Evolutionary conservation across 2,888 invertebrate species (phyloP), one percentile per base, ranked within the genome.

Genomic region (Aquatica leii): DNA sequence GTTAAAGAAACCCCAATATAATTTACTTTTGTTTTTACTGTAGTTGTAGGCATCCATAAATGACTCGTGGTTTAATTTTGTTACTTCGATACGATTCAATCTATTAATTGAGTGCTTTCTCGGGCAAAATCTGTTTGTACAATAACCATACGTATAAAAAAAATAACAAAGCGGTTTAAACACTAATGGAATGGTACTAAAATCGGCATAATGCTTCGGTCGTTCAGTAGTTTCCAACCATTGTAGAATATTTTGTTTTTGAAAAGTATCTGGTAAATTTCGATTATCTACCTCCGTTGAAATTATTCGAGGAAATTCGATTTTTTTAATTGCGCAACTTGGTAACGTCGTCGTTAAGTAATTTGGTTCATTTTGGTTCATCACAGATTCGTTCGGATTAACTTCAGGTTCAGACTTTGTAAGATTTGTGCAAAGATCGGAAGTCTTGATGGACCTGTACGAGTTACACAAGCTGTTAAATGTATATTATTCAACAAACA

Each of bases 41-140:
- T 12, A 55, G 6, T 55, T 20, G 14, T 43, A 55, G 2, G 55
- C 55, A 5, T 20, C 21, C 2, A 9, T 21, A 12, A 55, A 12
- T n/a, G 12, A 12, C 3, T 14, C n/a, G 2, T 12, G 2, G 20
- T 20, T 20, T 2, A 55, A 41, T 8, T 15, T 6, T 8, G n/a
- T 11, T 43, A 55, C n/a, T 11, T 41, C 2, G 3, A 12, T 5
- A 6, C 41, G n/a, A 5, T 1, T 8, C 41, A 18, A 6, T 52
- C 3, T 9, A 35, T 12, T 12, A 4, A 37, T 9, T 5, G 4
- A 9, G 18, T 46, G 46, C 5, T 18, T 46, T 11, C 15, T 15
- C 2, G 18, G 2, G 18, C 31, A 43, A 14, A 3, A 20, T n/a
- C 24, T 50, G 11, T 4, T 34, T 21, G 4, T 6, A 24, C 34